Evolutionary conservation across 2,113 vertebrate species (phyloP).

Genomic region (Xenus cinereus): DNA sequence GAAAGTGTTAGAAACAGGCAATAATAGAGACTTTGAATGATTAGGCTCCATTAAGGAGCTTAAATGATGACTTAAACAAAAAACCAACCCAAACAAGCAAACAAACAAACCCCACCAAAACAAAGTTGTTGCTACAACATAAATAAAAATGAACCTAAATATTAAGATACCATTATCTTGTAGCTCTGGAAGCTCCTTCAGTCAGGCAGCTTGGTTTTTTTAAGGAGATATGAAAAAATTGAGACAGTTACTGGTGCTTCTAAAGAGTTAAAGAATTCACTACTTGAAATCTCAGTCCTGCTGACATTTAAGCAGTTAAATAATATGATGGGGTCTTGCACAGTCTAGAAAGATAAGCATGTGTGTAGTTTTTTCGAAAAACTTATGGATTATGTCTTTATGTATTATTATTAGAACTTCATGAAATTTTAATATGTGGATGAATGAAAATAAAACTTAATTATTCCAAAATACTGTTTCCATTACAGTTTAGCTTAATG

Average conservation of each 20-base stretch:
- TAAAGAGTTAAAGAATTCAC: neutral
- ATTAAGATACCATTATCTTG: neutral
- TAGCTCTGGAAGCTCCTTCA: neutral
- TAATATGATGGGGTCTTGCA: neutral
- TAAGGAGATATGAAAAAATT: neutral
- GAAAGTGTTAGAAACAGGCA: neutral
- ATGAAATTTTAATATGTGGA: constrained; percentile 19
- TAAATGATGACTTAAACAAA: neutral
- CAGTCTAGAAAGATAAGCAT: neutral
- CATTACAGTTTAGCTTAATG: neutral
- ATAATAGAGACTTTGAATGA: neutral
- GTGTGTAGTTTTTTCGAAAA: neutral
- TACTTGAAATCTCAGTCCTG: neutral
- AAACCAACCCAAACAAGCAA: too few relatives aligned
- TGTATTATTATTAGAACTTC: neutral
- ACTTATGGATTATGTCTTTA: neutral
- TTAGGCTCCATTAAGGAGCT: neutral
- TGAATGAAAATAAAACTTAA: constrained; percentile 54
- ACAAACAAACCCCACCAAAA: neutral
- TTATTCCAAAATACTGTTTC: constrained; percentile 45
- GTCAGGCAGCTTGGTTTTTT: neutral
- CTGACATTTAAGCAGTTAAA: neutral
- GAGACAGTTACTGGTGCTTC: neutral
- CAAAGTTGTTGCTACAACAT: neutral
- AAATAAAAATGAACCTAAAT: neutral